These are phyloP conservation scores for Cheilosia vernalis DNA, from an alignment of 2,888 invertebrate genomes.

Conservation along the genomic window DNA sequence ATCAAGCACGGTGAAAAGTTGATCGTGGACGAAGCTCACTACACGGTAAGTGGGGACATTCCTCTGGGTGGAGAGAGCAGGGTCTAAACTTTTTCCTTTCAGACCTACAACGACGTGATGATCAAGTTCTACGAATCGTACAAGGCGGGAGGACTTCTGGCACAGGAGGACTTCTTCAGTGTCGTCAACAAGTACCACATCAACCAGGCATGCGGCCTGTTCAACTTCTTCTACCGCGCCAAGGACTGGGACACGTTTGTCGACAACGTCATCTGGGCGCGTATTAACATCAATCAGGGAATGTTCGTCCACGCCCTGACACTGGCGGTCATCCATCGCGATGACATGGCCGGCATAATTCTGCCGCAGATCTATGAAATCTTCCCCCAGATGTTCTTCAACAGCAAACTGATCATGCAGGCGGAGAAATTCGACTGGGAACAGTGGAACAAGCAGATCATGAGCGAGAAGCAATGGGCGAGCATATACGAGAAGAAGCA, in stretches of 20 bases:
- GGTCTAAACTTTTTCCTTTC: background rate
- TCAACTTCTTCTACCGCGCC: slow-evolving; percentile 88
- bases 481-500: slow-evolving; percentile 82
- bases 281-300: slow-evolving; percentile 88
- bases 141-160: slow-evolving; percentile 83
- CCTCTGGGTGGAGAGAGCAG: too few species aligned
- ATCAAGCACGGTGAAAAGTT: slow-evolving; percentile 43
- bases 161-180: slow-evolving; percentile 84
- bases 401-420: slow-evolving; percentile 87
- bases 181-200: slow-evolving; percentile 84
- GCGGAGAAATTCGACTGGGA: slow-evolving; percentile 86
- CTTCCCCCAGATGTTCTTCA: slow-evolving; percentile 89
- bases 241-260: slow-evolving; percentile 89
- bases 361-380: slow-evolving; percentile 90
- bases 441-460: slow-evolving; percentile 83
- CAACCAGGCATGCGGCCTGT: slow-evolving; percentile 86
- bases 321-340: slow-evolving; percentile 86
- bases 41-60: slow-evolving; percentile 20
- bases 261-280: slow-evolving; percentile 88
- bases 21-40: slow-evolving; percentile 26
- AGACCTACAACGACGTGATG: slow-evolving; percentile 78
- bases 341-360: slow-evolving; percentile 86
- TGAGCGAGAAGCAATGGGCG: slow-evolving; percentile 80
- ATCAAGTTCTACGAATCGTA: slow-evolving; percentile 79
- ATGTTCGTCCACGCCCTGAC: slow-evolving; percentile 88